These are phyloP conservation scores for Epinotia nisella DNA, from an alignment of 2,888 invertebrate species.

Conservation along the genomic window DNA sequence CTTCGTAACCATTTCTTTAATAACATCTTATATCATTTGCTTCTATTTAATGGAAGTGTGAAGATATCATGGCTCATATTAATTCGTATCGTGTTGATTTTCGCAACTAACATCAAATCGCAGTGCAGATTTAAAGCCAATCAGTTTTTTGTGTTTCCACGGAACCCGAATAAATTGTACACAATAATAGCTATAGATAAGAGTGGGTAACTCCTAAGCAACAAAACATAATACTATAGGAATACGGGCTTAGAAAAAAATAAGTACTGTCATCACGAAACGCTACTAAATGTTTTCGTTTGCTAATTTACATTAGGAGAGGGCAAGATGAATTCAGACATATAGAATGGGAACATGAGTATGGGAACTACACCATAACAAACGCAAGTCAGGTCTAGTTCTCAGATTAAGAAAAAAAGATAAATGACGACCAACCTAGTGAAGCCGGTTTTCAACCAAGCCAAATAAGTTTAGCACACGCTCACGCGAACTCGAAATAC, in stretches of 20 bases:
- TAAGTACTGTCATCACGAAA: too few species aligned
- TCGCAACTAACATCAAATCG: constrained; percentile 39
- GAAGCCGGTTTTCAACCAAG: too few species aligned
- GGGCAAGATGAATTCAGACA: neutral
- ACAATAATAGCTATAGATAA: too few species aligned
- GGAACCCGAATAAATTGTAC: constrained; percentile 30
- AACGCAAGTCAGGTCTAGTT: neutral
- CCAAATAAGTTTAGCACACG: too few species aligned
- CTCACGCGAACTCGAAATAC: too few species aligned
- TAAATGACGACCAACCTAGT: too few species aligned
- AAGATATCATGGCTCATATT: neutral
- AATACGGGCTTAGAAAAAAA: neutral
- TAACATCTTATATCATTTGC: too few species aligned
- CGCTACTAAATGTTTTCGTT: neutral
- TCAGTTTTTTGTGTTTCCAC: neutral
- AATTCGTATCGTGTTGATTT: constrained; percentile 14
- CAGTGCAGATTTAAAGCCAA: constrained; percentile 42
- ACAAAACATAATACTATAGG: too few species aligned
- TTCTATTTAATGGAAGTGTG: too few species aligned
- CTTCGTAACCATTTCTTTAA: too few species aligned
- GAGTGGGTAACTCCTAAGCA: too few species aligned
- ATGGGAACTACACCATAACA: neutral
- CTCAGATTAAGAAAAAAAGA: too few species aligned
- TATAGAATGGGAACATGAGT: neutral
- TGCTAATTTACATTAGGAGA: neutral